These are phyloP conservation scores for Cybosia mesomella DNA, from an alignment of 2,888 invertebrate species.

Conservation along the genomic window DNA sequence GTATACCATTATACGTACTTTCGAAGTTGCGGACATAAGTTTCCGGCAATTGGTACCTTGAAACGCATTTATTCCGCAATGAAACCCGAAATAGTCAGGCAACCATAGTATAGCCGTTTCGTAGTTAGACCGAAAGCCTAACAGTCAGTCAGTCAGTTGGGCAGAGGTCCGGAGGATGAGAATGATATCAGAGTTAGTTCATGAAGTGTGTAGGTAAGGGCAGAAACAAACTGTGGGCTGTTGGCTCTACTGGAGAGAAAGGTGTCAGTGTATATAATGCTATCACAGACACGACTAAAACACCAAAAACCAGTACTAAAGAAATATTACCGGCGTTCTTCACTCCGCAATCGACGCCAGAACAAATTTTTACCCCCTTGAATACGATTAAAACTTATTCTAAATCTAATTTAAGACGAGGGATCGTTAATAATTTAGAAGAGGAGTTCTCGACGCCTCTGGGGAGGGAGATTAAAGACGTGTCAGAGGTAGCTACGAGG, in stretches of 20 bases:
- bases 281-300: constrained; percentile 51
- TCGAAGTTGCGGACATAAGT: too few species aligned
- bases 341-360: constrained; percentile 66
- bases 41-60: too few species aligned
- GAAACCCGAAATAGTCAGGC: too few species aligned
- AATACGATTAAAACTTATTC: constrained; percentile 70
- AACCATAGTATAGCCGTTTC: too few species aligned
- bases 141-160: too few species aligned
- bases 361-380: constrained; percentile 75
- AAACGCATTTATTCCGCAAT: too few species aligned
- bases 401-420: constrained; percentile 56
- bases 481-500: constrained; percentile 26
- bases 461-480: constrained; percentile 24
- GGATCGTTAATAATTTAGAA: constrained; percentile 75
- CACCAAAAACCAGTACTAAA: constrained; percentile 11
- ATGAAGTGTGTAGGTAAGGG: too few species aligned
- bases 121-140: too few species aligned
- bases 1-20: too few species aligned
- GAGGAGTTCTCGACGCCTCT: constrained; percentile 68
- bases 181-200: too few species aligned
- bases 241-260: not conserved
- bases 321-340: constrained; percentile 54
- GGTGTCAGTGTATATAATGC: not conserved
- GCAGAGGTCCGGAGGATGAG: too few species aligned
- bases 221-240: too few species aligned